Evolutionary conservation across 2,888 invertebrate genomes (phyloP), one percentile per base, ranked within the genome.

Genomic region (Lepidochitona cinerea): DNA sequence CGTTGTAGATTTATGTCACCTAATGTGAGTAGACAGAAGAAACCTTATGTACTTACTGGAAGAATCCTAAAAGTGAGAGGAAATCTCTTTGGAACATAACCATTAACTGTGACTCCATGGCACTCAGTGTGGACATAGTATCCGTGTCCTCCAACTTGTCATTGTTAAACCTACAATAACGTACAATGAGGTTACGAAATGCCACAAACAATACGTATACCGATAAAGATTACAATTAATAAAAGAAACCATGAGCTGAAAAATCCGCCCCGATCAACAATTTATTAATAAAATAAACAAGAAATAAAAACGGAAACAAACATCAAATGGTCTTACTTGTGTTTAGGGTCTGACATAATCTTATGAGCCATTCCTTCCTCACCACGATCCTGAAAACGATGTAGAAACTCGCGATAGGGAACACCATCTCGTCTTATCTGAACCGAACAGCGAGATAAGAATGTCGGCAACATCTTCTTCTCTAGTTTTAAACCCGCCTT

Each of bases 51-150:
- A 83, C 88, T 84, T 82, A 90, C 90, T 89, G 89, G 80, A 90
- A 89, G 23, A 84, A 88, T 32, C 87, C 89, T 0, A 90, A 81
- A 7, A 90, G 81, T 6, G 88, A 83, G 23, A 90, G 81, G 85
- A 90, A 90, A 76, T 90, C 90, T 71, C 85, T 80, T 83, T 90
- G 90, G 81, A 90, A 90, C 88, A 89, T 88, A 78, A 88, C 89
- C 83, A 89, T 85, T 4, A 90, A 78, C 73, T 89, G 88, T 1
- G 85, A 77, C 77, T 90, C 89, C 29, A 89, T 80, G 29, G 86
- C 83, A 73, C 88, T 88, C 52, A 90, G 75, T 14, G 84, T 80
- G 4, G 80, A 76, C 1, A 67, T 69, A 37, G 65, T 75, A 0
- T 74, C 79, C 0, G 81, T 77, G 33, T 79, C 77, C 14, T 68